phyloP scores from a whole-genome alignment of 2,888 invertebrate genomes.

The Biston betularia region DNA sequence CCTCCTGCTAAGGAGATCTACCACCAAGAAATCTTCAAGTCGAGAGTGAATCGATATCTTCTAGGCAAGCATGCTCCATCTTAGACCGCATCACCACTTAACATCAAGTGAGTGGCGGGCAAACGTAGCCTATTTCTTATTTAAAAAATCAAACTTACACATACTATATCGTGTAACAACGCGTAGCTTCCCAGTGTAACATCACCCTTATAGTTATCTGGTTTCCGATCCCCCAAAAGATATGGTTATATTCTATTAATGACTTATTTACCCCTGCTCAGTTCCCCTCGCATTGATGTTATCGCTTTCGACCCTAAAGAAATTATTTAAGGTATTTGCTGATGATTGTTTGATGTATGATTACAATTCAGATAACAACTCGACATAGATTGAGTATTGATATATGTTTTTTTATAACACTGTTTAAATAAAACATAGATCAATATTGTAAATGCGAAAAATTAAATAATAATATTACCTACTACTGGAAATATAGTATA shows the following conservation, averaged over 20 bases:
- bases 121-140: too few relatives aligned
- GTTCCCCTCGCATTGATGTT: constrained; percentile 47
- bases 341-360: constrained; percentile 48
- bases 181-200: background rate
- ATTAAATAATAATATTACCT: too few relatives aligned
- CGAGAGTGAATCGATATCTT: too few relatives aligned
- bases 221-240: constrained; percentile 67
- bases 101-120: too few relatives aligned
- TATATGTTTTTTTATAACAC: constrained; percentile 1
- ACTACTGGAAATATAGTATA: too few relatives aligned
- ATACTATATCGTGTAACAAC: background rate
- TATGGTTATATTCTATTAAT: constrained; percentile 79
- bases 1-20: too few relatives aligned
- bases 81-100: too few relatives aligned
- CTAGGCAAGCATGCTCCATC: too few relatives aligned
- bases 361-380: constrained; percentile 36
- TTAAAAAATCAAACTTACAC: too few relatives aligned
- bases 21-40: too few relatives aligned
- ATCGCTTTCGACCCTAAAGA: constrained; percentile 56
- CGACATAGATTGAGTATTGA: background rate
- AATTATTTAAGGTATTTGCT: constrained; percentile 56
- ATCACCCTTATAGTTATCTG: constrained; percentile 21
- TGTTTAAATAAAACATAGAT: too few relatives aligned
- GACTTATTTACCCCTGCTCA: constrained; percentile 70
- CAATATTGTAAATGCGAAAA: too few relatives aligned